Evolutionary conservation across 37 sponge, comb jelly and placozoan species (phyloP), one percentile per base, ranked within the genome.

Genomic region (Haliclona indistincta): DNA sequence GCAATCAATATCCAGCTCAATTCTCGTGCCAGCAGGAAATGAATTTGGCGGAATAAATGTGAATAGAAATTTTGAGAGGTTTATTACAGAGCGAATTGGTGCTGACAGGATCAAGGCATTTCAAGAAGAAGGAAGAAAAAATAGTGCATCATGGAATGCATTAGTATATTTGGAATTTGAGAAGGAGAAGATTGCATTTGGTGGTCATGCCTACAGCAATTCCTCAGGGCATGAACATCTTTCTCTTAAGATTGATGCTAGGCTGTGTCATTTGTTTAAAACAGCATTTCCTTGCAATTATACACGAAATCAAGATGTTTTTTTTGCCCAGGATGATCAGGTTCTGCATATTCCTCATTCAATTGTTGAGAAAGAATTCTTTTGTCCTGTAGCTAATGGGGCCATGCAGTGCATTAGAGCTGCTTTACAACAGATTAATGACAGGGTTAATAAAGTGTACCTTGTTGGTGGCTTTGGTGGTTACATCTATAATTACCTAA

Each of bases 391-490:
- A 5, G 35, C 56, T 26, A 35, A 68, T n/a, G 70, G 51, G 2
- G 55, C 68, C 4, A 3, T 56, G 37, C 54, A 22, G 8, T 60
- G 70, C 29, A 56, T 68, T 3, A 6, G 23, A 4, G 52, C 68
- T 25, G 5, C 11, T 39, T 32, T 79, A 20, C 32, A 6, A 25
- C 60, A n/a, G n/a, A n/a, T n/a, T n/a, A 51, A 33, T 26, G 74
- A 47, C 1, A 22, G 38, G 10, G 35, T 74, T 2, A 44, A 79
- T 17, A 69, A 58, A 2, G 30, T 79, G 10, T 79, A 53, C 28
- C 42, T 68, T 37, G 70, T 79, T 37, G 80, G 80, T 32, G 80
- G 80, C 0, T 79, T 79, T 66, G 80, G 80, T 11, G 80, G 80
- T 43, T 79, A 79, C 36, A 28, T 79, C 6, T 29, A 43, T 28